These are phyloP conservation scores for Corythaixoides concolor DNA, from an alignment of 2,113 vertebrate genomes.

Conservation along the genomic window DNA sequence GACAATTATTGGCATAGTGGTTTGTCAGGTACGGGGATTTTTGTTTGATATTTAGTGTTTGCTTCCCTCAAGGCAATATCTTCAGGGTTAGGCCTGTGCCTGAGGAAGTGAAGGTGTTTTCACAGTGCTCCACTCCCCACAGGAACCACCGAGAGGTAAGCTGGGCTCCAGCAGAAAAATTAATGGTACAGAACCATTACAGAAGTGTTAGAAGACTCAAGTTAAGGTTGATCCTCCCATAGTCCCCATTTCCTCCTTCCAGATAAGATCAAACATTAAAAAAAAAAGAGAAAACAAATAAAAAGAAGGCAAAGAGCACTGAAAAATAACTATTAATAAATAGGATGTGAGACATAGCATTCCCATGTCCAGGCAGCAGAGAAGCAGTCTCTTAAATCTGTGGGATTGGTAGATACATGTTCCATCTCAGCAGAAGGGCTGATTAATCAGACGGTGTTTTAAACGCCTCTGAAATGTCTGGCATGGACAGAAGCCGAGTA, in stretches of 20 bases:
- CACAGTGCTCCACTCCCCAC: neutral
- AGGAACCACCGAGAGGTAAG: neutral
- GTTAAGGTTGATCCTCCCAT: neutral
- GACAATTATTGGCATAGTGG: neutral
- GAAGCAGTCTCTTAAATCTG: neutral
- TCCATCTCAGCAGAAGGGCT: neutral
- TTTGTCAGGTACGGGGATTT: neutral
- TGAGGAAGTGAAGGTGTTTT: neutral
- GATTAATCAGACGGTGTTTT: neutral
- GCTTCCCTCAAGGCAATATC: neutral
- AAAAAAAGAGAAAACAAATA: neutral
- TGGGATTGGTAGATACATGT: neutral
- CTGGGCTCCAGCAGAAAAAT: neutral
- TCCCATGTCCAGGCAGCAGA: neutral
- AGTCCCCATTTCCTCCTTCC: neutral
- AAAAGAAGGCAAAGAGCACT: neutral
- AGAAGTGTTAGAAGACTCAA: neutral
- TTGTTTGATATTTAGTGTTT: neutral
- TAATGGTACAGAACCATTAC: neutral
- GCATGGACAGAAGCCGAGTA: neutral
- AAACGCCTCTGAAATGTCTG: neutral
- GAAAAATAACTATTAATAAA: neutral
- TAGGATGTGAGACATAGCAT: neutral
- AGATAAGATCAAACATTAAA: neutral
- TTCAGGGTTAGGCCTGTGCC: neutral